These are phyloP conservation scores for Nephrotoma flavescens DNA, from an alignment of 2,888 invertebrate species.

Conservation along the genomic window DNA sequence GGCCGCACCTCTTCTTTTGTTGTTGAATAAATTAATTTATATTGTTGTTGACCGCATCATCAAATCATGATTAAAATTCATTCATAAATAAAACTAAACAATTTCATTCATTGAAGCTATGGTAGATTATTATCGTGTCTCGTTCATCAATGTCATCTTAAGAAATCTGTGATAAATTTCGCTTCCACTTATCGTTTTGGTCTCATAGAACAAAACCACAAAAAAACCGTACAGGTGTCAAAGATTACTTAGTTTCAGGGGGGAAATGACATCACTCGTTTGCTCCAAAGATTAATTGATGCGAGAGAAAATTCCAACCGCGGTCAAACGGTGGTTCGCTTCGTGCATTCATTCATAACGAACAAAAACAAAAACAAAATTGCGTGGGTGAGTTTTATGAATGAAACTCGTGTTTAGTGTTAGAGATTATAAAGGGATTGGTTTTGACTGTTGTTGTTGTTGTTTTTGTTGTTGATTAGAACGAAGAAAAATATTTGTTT, in stretches of 20 bases:
- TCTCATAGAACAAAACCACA: neutral
- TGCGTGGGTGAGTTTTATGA: neutral
- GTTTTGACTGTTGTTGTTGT: neutral
- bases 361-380: neutral
- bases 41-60: neutral
- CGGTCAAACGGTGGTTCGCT: neutral
- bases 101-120: neutral
- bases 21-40: neutral
- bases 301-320: neutral
- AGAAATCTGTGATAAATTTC: neutral
- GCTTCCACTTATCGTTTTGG: neutral
- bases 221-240: neutral
- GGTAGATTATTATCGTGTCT: neutral
- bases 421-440: neutral
- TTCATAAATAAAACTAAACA: neutral
- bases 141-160: slow-evolving; percentile 4
- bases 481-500: neutral
- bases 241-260: neutral
- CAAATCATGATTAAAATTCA: neutral
- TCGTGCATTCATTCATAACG: neutral
- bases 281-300: neutral
- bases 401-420: neutral
- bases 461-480: neutral
- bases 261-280: neutral
- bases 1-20: neutral